These are phyloP conservation scores for Ichneumoninae sp. DNA, from an alignment of 2,888 invertebrate species.

Conservation along the genomic window DNA sequence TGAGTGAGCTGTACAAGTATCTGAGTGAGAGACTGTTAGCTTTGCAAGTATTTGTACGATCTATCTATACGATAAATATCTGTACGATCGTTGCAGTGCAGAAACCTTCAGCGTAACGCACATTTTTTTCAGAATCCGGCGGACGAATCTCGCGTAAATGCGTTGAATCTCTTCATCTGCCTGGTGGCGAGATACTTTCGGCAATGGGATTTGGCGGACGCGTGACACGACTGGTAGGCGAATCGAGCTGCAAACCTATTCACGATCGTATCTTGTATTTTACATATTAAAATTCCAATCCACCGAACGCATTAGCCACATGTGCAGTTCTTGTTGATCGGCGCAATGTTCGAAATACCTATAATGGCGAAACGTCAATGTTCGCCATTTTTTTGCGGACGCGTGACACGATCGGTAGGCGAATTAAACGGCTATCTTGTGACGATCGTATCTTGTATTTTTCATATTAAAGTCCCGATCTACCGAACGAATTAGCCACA, in stretches of 20 bases:
- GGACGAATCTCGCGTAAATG: constrained; percentile 84
- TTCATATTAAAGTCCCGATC: constrained; percentile 71
- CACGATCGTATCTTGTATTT: constrained; percentile 38
- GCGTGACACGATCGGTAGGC: too few relatives aligned
- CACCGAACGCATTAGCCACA: not conserved
- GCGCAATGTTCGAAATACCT: too few relatives aligned
- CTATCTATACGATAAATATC: too few relatives aligned
- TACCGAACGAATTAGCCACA: not conserved
- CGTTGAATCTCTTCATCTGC: constrained; percentile 91
- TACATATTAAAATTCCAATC: constrained; percentile 71
- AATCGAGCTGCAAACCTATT: constrained; percentile 9
- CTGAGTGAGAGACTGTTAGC: not conserved
- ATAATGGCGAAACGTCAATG: too few relatives aligned
- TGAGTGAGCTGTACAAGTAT: not conserved
- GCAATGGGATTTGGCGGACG: constrained; percentile 90
- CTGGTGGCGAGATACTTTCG: constrained; percentile 90
- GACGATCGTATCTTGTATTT: constrained; percentile 32
- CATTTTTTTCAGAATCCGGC: constrained; percentile 65
- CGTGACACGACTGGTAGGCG: constrained; percentile 63
- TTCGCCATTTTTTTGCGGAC: too few relatives aligned
- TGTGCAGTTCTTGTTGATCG: not conserved
- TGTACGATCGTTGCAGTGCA: too few relatives aligned
- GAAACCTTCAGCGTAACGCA: not conserved
- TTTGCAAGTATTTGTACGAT: too few relatives aligned
- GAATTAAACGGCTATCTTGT: constrained; percentile 1